phyloP scores from a whole-genome alignment of 2,113 vertebrate genomes.

The Hydrolagus affinis region DNA sequence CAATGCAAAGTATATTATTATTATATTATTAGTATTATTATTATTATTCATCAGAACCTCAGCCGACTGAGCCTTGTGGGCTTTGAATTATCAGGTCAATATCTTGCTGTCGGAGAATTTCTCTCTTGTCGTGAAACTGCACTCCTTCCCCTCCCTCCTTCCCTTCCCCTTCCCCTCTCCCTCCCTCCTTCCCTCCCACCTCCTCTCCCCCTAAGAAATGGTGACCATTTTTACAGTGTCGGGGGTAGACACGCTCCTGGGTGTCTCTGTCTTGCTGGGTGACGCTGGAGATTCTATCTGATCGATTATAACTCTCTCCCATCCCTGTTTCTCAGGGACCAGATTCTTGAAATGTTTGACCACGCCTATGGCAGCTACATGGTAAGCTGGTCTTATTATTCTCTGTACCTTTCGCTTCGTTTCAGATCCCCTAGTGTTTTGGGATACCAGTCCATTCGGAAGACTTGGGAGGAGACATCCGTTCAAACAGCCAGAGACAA shows the following conservation, averaged over 20 bases:
- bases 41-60: too few species aligned
- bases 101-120: not conserved
- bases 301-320: not conserved
- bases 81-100: too few species aligned
- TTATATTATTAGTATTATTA: too few species aligned
- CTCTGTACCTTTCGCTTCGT: not conserved
- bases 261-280: not conserved
- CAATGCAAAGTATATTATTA: too few species aligned
- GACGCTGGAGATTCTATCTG: not conserved
- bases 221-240: not conserved
- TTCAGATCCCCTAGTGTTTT: conserved; percentile 11
- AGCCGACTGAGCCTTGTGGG: too few species aligned
- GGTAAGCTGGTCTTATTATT: conserved; percentile 47
- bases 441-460: not conserved
- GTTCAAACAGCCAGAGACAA: not conserved
- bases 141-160: not conserved
- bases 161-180: not conserved
- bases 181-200: not conserved
- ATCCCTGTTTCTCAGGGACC: conserved; percentile 49
- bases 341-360: conserved; percentile 70
- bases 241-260: too few species aligned
- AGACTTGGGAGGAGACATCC: not conserved
- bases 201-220: not conserved
- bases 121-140: not conserved
- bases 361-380: conserved; percentile 71